These are phyloP conservation scores for Pemphigus obesinymphae DNA, from an alignment of 1,140 invertebrate species.

Conservation along the genomic window DNA sequence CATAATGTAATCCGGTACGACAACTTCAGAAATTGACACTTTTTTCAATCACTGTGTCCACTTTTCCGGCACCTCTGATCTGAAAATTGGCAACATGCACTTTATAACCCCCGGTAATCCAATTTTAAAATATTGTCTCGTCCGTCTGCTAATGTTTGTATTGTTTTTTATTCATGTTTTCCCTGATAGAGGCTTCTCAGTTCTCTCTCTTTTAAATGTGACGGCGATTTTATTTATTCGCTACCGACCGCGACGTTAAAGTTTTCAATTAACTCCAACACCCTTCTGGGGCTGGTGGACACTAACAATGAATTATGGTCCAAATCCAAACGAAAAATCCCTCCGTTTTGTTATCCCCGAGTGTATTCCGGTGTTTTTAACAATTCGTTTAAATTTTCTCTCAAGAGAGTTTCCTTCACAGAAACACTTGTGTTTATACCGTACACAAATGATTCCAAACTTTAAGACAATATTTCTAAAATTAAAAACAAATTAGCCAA, in stretches of 20 bases:
- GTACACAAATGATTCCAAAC: not conserved
- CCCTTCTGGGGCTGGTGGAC: not conserved
- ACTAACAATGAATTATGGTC: slow-evolving; percentile 27
- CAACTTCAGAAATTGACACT: not conserved
- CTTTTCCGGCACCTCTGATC: not conserved
- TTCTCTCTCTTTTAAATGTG: not conserved
- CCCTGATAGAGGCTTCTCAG: too few relatives aligned
- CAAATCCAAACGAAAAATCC: not conserved
- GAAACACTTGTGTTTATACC: not conserved
- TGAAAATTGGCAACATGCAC: not conserved
- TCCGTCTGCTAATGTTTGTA: not conserved
- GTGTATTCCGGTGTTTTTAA: not conserved
- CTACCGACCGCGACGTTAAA: not conserved
- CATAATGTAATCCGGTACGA: too few relatives aligned
- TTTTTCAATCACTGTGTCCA: not conserved
- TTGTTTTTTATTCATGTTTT: not conserved
- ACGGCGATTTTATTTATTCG: slow-evolving; percentile 23
- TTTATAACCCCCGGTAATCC: not conserved
- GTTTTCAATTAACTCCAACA: slow-evolving; percentile 9
- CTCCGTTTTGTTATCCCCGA: not conserved
- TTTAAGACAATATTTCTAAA: not conserved
- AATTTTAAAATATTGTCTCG: not conserved
- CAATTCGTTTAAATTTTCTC: slow-evolving; percentile 24
- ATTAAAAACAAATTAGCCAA: not conserved
- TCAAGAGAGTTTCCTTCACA: not conserved